These are phyloP conservation scores for Ochotona curzoniae DNA, from an alignment of 2,113 vertebrate genomes.

Conservation along the genomic window DNA sequence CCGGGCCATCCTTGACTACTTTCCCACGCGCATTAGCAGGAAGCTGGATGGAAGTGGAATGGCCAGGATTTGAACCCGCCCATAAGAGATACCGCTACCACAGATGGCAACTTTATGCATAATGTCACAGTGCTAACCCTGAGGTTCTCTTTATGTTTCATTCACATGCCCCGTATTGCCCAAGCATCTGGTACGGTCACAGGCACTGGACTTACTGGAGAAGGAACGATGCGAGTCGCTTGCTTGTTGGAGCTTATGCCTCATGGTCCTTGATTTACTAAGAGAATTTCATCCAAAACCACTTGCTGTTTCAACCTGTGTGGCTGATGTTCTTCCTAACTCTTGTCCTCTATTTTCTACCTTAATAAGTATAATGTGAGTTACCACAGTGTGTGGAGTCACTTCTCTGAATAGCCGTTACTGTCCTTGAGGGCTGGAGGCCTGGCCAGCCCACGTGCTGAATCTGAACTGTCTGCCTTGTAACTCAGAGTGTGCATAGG, in stretches of 20 bases:
- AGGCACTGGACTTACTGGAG: neutral
- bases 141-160: neutral
- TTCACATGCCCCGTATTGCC: neutral
- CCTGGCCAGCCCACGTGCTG: accelerated
- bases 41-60: too few species aligned
- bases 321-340: neutral
- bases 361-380: neutral
- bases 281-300: neutral
- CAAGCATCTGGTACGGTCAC: neutral
- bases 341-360: neutral
- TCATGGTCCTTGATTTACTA: neutral
- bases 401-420: neutral
- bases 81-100: too few species aligned
- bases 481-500: neutral
- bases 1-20: too few species aligned
- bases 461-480: neutral
- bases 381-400: neutral
- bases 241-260: neutral
- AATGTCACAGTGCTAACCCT: too few species aligned
- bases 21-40: too few species aligned
- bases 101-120: too few species aligned
- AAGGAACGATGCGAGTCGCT: neutral
- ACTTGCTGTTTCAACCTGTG: neutral
- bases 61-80: too few species aligned
- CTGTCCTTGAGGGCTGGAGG: neutral